Evolutionary conservation across 2,113 vertebrate genomes (phyloP).

Genomic region (Anoplopoma fimbria): DNA sequence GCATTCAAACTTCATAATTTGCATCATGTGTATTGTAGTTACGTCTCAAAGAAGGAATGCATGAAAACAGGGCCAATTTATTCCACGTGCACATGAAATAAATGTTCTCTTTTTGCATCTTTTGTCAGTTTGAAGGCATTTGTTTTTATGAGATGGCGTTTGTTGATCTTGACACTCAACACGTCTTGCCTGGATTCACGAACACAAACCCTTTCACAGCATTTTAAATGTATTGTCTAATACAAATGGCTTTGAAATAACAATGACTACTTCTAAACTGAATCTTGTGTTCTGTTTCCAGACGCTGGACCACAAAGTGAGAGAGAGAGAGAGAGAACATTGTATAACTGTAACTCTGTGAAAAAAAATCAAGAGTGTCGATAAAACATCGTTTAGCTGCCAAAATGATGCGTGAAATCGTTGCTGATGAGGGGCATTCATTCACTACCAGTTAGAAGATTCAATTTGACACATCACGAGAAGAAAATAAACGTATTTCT

Average conservation of each 20-base stretch:
- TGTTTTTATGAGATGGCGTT: neutral
- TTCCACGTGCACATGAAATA: neutral
- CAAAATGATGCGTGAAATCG: neutral
- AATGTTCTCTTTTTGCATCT: neutral
- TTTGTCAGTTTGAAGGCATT: neutral
- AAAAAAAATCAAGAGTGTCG: no score
- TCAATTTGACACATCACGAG: neutral
- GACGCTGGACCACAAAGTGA: no score
- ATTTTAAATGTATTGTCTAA: neutral
- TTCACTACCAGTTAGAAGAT: neutral
- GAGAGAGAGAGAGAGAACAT: conserved; percentile 15
- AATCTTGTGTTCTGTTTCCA: no score
- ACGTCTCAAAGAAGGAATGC: neutral
- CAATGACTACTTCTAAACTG: neutral
- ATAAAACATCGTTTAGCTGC: neutral
- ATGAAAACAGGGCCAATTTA: neutral
- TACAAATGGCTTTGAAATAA: neutral
- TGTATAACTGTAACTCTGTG: conserved; percentile 13
- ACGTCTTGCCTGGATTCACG: neutral
- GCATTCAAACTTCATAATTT: neutral
- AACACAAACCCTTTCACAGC: neutral
- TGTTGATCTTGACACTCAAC: neutral
- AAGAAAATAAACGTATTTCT: neutral
- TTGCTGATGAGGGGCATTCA: neutral
- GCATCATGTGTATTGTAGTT: neutral